Conservation (phyloP, 1,140 invertebrate genomes). For the Drosophila willistoni region DNA sequence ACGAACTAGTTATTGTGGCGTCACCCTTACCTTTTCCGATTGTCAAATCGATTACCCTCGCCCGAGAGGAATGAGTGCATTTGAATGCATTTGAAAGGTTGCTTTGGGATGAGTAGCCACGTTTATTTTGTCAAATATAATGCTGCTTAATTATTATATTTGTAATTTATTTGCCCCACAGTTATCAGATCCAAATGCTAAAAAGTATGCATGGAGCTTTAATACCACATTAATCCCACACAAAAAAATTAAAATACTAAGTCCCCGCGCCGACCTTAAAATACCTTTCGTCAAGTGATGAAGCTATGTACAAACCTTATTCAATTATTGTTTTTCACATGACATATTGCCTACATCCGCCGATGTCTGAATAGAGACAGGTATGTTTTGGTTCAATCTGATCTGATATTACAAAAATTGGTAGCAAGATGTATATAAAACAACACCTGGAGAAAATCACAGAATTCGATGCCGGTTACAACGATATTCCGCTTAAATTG, state of each 20-base stretch:
- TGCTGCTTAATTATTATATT: slow-evolving; percentile 82
- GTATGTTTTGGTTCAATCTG: too few relatives aligned
- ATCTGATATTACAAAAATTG: too few relatives aligned
- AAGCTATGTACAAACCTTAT: too few relatives aligned
- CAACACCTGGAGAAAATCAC: too few relatives aligned
- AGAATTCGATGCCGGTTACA: too few relatives aligned
- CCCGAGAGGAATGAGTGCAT: background rate
- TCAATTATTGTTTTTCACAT: too few relatives aligned
- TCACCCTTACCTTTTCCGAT: slow-evolving; percentile 17
- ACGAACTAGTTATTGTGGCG: slow-evolving; percentile 23
- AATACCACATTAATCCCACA: slow-evolving; percentile 75
- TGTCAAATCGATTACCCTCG: slow-evolving; percentile 31
- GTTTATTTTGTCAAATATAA: slow-evolving; percentile 80
- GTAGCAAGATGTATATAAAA: too few relatives aligned
- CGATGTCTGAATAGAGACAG: too few relatives aligned
- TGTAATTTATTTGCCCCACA: slow-evolving; percentile 76
- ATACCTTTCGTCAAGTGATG: too few relatives aligned
- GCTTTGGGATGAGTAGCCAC: slow-evolving; percentile 4
- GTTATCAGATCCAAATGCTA: slow-evolving; percentile 74
- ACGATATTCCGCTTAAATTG: too few relatives aligned
- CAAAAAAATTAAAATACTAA: slow-evolving; percentile 4
- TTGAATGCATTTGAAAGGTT: background rate
- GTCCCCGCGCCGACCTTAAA: too few relatives aligned
- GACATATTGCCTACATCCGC: too few relatives aligned
- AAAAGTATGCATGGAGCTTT: slow-evolving; percentile 64